Base-by-base conservation (phyloP, 2,888 invertebrate genomes). In the Dynastes hyllus region DNA sequence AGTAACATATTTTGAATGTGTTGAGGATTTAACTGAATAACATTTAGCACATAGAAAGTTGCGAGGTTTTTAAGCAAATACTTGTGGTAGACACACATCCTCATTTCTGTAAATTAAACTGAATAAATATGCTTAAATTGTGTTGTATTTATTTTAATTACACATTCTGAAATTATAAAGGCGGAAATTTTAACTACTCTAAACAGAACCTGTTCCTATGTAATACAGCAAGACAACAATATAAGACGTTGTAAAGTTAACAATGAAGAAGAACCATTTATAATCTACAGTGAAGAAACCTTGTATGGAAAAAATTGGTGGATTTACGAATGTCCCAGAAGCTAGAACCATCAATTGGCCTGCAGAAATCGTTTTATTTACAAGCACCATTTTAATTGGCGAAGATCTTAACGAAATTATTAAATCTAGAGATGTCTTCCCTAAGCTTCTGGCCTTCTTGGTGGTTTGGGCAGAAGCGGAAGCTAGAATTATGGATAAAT, bases 201-300 rank as follows among this genome's bases (percentile, higher is more conserved):
- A 8, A 11, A 6, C 8, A 8, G 45, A 45, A 11, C 45, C 45
- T 45, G 45, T 55, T 55, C 55, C 55, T 6, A 22, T 22, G 22
- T 55, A 55, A 55, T 16, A 55, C 22, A 61, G 13, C 3, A 61
- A 22, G 5, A 61, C 61, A 1, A 61, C 61, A 22, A 29, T 22
- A 29, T 61, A 61, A 11, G 61, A 29, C 22, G 61, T 61, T n/a
- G 61, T 61, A 29, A 61, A 61, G 22, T 61, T 61, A 11, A 61
- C 45, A 13, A 67, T 67, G 45, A 67, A 67, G 16, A 67, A 67
- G 16, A 67, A 45, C 67, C 67, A 67, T 67, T 45, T 67, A 16
- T 22, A 67, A 40, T 67, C 67, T 9, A 67, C 16, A 16, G 3
- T 27, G 8, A 67, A 67, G 29, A 67, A 67, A n/a, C 67, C 67